phyloP scores from a whole-genome alignment of 2,113 vertebrate species.

The Desmodus rotundus region DNA sequence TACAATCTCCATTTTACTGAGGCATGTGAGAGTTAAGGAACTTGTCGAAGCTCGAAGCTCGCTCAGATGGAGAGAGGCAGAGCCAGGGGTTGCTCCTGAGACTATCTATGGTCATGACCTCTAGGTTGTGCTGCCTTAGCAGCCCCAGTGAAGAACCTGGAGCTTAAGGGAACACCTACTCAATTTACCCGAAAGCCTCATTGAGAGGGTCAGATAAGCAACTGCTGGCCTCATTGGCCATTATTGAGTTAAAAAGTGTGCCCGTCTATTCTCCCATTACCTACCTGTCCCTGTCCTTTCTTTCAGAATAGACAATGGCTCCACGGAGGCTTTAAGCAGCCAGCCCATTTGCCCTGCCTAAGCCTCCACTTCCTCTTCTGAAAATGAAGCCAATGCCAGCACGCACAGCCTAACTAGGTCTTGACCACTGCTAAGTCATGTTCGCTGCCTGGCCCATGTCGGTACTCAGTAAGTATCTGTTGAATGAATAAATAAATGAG shows the following conservation, averaged over 20 bases:
- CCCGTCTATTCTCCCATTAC: not conserved
- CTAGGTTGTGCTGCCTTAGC: not conserved
- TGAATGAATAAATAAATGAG: not conserved
- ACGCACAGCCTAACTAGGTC: not conserved
- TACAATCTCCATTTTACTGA: not conserved
- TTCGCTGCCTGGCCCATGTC: not conserved
- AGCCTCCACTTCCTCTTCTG: not conserved
- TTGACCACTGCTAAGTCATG: not conserved
- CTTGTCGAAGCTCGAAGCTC: not conserved
- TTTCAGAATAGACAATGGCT: not conserved
- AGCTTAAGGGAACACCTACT: not conserved
- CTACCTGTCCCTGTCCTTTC: not conserved
- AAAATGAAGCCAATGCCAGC: not conserved
- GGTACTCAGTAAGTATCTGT: not conserved
- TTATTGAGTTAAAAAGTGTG: not conserved
- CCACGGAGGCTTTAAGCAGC: not conserved
- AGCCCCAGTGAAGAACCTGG: not conserved
- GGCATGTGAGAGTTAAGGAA: not conserved
- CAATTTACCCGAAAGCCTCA: not conserved
- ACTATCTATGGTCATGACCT: not conserved
- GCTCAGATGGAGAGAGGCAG: not conserved
- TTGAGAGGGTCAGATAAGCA: not conserved
- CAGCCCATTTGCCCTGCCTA: not conserved
- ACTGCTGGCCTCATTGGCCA: not conserved
- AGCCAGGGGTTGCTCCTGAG: not conserved